Conservation (phyloP, 2,113 vertebrate species). For the Bucco capensis region DNA sequence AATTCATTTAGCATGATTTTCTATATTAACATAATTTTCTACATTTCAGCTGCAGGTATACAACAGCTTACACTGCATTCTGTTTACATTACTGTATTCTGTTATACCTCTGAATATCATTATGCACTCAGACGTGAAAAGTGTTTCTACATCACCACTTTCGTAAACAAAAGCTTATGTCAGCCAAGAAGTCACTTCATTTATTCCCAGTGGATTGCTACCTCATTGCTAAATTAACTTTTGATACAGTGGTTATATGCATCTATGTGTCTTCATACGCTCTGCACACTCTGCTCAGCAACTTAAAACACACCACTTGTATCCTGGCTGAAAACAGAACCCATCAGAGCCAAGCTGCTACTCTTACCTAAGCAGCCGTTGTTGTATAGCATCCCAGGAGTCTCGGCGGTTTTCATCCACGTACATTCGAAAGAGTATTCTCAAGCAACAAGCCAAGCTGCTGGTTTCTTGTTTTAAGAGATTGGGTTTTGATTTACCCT, state of each 20-base stretch:
- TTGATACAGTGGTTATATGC: background rate
- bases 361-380: constrained; percentile 87
- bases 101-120: background rate
- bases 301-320: background rate
- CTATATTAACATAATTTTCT: background rate
- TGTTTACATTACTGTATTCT: background rate
- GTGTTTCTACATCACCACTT: background rate
- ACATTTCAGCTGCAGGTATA: background rate
- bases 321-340: background rate
- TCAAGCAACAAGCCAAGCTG: constrained; percentile 92
- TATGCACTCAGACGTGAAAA: background rate
- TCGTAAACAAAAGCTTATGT: background rate
- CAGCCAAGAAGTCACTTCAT: background rate
- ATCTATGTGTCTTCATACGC: background rate
- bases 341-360: no score
- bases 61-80: background rate
- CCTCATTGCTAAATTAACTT: background rate
- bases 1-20: background rate
- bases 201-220: background rate
- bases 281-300: background rate
- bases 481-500: constrained; percentile 98
- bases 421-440: constrained; percentile 95
- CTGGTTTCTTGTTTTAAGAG: constrained; percentile 97
- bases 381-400: constrained; percentile 88
- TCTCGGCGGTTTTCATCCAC: constrained; percentile 81